Base-by-base conservation (phyloP, 2,797 vertebrate genomes). In the Mormyrus hasselquistii region DNA sequence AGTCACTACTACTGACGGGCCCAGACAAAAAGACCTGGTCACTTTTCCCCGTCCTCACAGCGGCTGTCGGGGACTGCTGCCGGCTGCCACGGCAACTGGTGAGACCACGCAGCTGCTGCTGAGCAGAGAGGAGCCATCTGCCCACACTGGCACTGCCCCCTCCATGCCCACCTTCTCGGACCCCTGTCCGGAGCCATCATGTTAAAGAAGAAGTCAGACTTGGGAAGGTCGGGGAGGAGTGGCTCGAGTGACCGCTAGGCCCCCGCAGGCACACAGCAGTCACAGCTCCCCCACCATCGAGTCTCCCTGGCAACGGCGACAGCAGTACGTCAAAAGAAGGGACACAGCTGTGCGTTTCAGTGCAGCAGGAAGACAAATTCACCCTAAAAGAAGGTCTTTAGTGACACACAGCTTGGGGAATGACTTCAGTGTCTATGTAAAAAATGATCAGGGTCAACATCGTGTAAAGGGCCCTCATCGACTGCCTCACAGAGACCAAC, bases 71-170 rank as follows among this genome's bases (percentile, higher is more conserved):
- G 19, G 73, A 82, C 29, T 8, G 16, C 22, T 44, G 86, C 89
- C 59, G 34, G 38, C 94, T 91, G 91, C 91, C 90, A 89, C 90
- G 89, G 91, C 76, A 85, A 91, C 91, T 91, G 91, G 90, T 92
- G 92, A 94, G 94, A 93, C 92, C 90, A 88, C 90, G 91, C 89
- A 91, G 92, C 88, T 90, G 88, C 76, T 87, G 91, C 90, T 87
- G 53, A 86, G 87, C 16, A 79, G 85, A 91, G 92, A 92, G 92
- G 76, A 19, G 90, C 95, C 94, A 95, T 94, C 95, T 95, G 95
- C 90, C 91, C 87, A 87, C 90, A 89, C 91, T 88, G 69, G 92
- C 89, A 88, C 49, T 22, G 14, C 16, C 22, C 47, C 38, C 79
- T 19, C 44, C 41, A 7, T 2, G 3, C 6, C 53, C 57, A 41